Evolutionary conservation across 1,140 invertebrate species (phyloP), one percentile per base, ranked within the genome.

Genomic region (Lepidotrigona ventralis): DNA sequence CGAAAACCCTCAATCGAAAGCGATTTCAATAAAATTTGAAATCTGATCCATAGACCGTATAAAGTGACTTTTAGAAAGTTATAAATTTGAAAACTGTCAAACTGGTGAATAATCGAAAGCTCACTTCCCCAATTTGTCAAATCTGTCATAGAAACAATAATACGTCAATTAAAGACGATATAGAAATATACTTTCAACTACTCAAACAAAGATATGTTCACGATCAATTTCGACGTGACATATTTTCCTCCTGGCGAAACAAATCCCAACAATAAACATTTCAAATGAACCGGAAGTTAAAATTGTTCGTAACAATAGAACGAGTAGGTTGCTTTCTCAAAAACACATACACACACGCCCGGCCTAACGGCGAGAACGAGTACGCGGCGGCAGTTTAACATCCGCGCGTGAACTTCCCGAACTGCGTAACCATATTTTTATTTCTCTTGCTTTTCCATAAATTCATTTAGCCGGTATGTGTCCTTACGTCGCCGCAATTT

Each of bases 401-500:
- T 60, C 21, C 33, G 3, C 54, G 15, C 68, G n/a, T n/a, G 9
- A 15, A 54, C 33, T 76, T 81, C 23, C 33, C 29, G 46, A 80
- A 60, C 78, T 71, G 23, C 14, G 15, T 29, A 14, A 54, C 11
- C 51, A 23, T 9, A n/a, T 33, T 14, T 21, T 53, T 15, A 14
- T 29, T n/a, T 46, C 15, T 8, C 23, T 46, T 26, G 23, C 19
- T 56, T 75, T 21, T 33, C 70, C 39, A 60, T 74, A 81, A 81
- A 84, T 84, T 74, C 54, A 74, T 80, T 84, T 78, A 53, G 26
- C 58, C 51, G 23, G 53, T 26, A 39, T 29, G 69, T 64, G 70
- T 74, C 83, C 64, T 84, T 68, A 56, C 60, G 54, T 63, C 60
- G 54, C 53, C 39, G 70, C 70, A 81, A 68, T 83, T 83, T 79